Base-by-base conservation (phyloP, 2,113 vertebrate species). In the Atractosteus spatula region DNA sequence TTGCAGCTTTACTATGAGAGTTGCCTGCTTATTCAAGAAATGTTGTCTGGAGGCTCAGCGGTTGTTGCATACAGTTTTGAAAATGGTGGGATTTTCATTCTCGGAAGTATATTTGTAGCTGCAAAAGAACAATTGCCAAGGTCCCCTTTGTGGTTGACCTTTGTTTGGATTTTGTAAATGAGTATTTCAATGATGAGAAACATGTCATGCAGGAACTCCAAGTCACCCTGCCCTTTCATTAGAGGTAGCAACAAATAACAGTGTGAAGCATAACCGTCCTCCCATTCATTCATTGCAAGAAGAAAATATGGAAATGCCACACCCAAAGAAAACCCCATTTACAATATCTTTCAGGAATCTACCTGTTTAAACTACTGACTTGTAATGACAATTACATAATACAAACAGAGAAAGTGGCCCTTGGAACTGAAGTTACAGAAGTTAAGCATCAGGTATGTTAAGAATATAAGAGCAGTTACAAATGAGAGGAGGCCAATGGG, bases 161-260 rank as follows among this genome's bases (percentile, higher is more conserved):
- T 77, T 70, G 79, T 84, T 84, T 91, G 87, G 86, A 85, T 83
- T 82, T 79, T 80, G 83, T 76, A 71, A 87, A 83, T 87, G 86
- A 89, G 86, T 71, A 83, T 85, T 90, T 92, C 81, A 94, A 91
- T 90, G 80, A 82, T 91, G 89, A 93, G 91, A 93, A 92, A 88
- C 72, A 67, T 69, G 75, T 79, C 81, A 86, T 83, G 75, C 89
- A 87, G 88, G 87, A 91, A 92, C 86, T 88, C 75, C 84, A 82
- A 74, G 74, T 78, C 76, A 76, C 66, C 59, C 79, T 71, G 72
- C 81, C 86, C 82, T 80, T 87, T 86, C 79, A 86, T 80, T 83
- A 83, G 83, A 80, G 55, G 54, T 63, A 69, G 70, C 41, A 81
- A 80, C 88, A 82, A 92, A 92, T 88, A 90, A 90, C 90, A 79